Percentiles rank a stretch among this genome's conserved stretches.
phyloP scores from a whole-genome alignment of 2,797 vertebrate genomes.

The Fundulus diaphanus region DNA sequence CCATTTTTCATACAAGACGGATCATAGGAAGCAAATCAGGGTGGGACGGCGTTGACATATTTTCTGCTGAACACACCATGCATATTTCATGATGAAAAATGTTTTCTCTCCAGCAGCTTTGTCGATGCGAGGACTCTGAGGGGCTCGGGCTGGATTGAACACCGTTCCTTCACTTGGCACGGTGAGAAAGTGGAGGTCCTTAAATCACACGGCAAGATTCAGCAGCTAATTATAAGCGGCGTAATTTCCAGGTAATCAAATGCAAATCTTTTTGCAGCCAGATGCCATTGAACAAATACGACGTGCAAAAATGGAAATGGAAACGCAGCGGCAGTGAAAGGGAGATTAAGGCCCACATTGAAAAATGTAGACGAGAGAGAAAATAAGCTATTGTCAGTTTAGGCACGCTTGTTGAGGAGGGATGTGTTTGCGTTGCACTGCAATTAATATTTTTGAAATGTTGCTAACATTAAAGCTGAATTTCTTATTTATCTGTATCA shows the following conservation, averaged over 20 bases:
- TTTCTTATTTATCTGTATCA: neutral
- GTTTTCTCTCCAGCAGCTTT: conserved; percentile 54
- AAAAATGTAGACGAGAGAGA: neutral
- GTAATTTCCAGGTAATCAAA: neutral
- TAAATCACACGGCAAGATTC: neutral
- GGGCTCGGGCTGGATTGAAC: conserved; percentile 19
- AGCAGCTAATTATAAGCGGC: neutral
- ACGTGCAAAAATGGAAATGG: neutral
- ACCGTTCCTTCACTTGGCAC: neutral
- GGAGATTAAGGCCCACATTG: neutral
- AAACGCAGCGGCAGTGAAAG: neutral
- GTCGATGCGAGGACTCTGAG: conserved; percentile 37
- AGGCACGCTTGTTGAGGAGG: too few species aligned
- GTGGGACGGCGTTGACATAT: conserved; percentile 52
- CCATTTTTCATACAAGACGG: conserved; percentile 63
- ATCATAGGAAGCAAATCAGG: conserved; percentile 46
- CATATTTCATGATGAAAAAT: conserved; percentile 64
- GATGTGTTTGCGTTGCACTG: too few species aligned
- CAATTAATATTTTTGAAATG: too few species aligned
- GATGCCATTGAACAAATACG: neutral
- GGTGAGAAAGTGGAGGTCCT: conserved; percentile 13
- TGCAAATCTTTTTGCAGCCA: neutral
- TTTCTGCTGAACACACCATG: conserved; percentile 66
- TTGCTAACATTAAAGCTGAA: too few species aligned
- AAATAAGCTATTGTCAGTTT: neutral